Evolutionary conservation across 1,140 invertebrate species (phyloP), one percentile per base, ranked within the genome.

Genomic region (Archegozetes longisetosus): DNA sequence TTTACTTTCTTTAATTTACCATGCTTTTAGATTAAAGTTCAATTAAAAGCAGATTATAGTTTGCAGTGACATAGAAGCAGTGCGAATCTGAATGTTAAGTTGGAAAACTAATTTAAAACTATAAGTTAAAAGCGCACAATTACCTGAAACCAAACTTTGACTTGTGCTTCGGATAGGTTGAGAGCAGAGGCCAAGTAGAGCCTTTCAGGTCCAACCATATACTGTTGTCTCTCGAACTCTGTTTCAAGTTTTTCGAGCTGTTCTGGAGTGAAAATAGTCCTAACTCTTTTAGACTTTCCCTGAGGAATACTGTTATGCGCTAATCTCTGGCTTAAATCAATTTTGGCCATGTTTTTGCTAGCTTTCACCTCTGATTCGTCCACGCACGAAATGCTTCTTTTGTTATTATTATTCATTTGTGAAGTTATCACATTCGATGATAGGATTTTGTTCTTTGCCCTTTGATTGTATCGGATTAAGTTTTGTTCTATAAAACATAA

Each of bases 121-220:
- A 46, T 46, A 46, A 12, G n/a, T 12, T 46, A 12, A 48, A 48
- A 2, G 17, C 2, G 22, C 2, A n/a, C 17, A 48, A 2, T 74
- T 94, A 48, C 12, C 22, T 57, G 92, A 70, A 95, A 96, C 91
- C 92, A 95, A 1, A 96, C 91, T 73, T 96, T 96, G 0, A 95
- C 88, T 78, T 91, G 87, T 3, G 89, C 88, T 73, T 96, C 91
- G 0, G 88, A 90, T 1, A 97, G 75, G 61, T 87, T 82, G 1
- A 96, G 75, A 0, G 84, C 82, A 66, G 88, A 84, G 0, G 91
- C 90, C 46, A 96, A 75, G 67, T 92, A 89, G 0, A 89, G 75
- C 63, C 92, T 73, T 71, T 94, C 90, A 0, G 88, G 88, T 0
- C 91, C 91, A 2, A 91, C 90, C 86, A 96, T 89, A 71, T 96